Percentiles rank a stretch among this genome's conserved stretches.
These are phyloP conservation scores for Leptarthrus brevirostris DNA, from an alignment of 2,888 invertebrate species.

Conservation along the genomic window DNA sequence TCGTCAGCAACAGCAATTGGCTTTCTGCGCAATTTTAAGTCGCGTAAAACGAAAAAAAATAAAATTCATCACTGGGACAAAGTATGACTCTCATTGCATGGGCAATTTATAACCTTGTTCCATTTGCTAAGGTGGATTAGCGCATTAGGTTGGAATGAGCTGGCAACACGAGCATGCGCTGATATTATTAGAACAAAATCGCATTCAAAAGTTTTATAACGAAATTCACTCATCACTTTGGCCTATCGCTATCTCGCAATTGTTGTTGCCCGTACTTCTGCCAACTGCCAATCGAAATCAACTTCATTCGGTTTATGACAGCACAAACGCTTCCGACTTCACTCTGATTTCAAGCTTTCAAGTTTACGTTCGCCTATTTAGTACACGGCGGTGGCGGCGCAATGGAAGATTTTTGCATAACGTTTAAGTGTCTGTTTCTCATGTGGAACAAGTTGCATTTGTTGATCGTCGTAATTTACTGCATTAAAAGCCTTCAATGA, in stretches of 20 bases:
- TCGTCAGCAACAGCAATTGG: conserved; percentile 10
- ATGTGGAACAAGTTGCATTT: neutral
- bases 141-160: neutral
- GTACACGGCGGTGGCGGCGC: neutral
- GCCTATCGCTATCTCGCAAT: no score
- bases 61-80: conserved; percentile 20
- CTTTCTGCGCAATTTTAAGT: conserved; percentile 21
- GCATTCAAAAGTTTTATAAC: neutral
- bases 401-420: neutral
- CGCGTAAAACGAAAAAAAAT: neutral
- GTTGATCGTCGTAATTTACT: conserved; percentile 15
- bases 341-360: conserved; percentile 23
- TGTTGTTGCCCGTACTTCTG: no score
- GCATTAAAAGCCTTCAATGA: conserved; percentile 11
- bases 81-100: conserved; percentile 13
- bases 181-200: conserved; percentile 20
- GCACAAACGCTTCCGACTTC: conserved; percentile 1
- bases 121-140: conserved; percentile 25
- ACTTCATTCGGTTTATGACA: no score
- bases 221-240: no score
- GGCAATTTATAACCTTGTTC: conserved; percentile 27
- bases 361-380: neutral
- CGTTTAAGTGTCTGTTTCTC: neutral
- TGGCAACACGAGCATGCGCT: conserved; percentile 21
- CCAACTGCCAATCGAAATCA: no score